Conservation (phyloP, 2,797 vertebrate genomes). For the Pempheris klunzingeri region DNA sequence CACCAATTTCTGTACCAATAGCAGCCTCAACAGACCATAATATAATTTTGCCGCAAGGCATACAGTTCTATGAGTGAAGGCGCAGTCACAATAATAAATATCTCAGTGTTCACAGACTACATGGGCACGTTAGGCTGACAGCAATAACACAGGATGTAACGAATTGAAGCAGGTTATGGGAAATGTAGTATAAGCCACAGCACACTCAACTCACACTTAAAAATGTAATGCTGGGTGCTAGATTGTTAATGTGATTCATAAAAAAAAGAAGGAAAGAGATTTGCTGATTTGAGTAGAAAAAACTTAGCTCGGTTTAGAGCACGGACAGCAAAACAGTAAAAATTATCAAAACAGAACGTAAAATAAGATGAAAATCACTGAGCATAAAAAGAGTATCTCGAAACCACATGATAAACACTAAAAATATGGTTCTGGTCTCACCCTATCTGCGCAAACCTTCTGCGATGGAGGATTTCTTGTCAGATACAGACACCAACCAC, state of each 20-base stretch:
- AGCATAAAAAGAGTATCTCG: slow-evolving; percentile 1
- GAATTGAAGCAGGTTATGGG: not conserved
- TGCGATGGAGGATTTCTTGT: not conserved
- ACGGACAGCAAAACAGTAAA: not conserved
- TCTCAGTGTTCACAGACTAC: not conserved
- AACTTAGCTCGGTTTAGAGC: not conserved
- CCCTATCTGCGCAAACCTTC: not conserved
- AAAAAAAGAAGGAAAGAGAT: too few relatives aligned
- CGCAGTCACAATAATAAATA: not conserved
- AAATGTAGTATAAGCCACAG: not conserved
- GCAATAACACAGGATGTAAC: not conserved
- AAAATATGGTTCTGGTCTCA: not conserved
- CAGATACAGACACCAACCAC: not conserved
- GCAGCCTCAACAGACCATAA: slow-evolving; percentile 2
- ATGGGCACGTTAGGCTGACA: not conserved
- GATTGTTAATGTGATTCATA: too few relatives aligned
- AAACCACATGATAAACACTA: not conserved
- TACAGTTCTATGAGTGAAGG: not conserved
- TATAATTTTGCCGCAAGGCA: slow-evolving; percentile 21
- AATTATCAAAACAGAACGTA: not conserved
- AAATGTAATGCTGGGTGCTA: too few relatives aligned
- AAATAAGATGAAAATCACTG: not conserved
- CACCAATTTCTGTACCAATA: slow-evolving; percentile 22
- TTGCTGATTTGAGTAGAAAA: not conserved
- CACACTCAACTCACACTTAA: too few relatives aligned